Base-by-base conservation (phyloP, 2,113 vertebrate genomes). In the Phaethon lepturus region DNA sequence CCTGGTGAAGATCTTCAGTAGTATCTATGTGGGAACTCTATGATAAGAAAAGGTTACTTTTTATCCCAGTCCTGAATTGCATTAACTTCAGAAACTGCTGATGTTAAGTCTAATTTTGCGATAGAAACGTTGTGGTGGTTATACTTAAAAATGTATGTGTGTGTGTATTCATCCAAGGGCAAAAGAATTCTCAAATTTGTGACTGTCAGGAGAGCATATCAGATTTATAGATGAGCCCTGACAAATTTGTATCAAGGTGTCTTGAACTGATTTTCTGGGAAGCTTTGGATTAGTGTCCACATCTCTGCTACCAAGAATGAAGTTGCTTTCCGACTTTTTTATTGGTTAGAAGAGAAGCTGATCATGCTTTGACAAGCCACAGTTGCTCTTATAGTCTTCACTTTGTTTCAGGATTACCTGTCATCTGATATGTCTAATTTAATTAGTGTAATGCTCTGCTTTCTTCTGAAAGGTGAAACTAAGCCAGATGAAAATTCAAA, bases 401-500 rank as follows among this genome's bases (percentile, higher is more conserved):
- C 73, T 84, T 93, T 60, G 40, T 73, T 93, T 89, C 66, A 42
- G n/a, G 79, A 78, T 79, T 82, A 73, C 25, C 42, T 84, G 45
- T 93, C 59, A 93, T 78, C 59, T 60, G 58, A 93, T 77, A 73
- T 23, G 10, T 85, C 53, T 79, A 60, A 49, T 72, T 76, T 88
- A 77, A 72, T 79, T 84, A 73, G 24, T 89, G 59, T 47, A 78
- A 89, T 84, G 53, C 25, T 93, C 55, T 91, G 33, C 44, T 93
- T 93, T 95, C 50, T 93, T 89, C 82, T 47, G 11, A 73, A 98
- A 99, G 99, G 99, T 68, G 99, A 99, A 47, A 97, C 98, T 95
- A 99, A 99, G 97, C 97, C 98, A 26, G 99, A 99, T n/a, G 99
- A 99, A 80, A 98, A 97, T 62, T 93, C 98, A 92, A 98, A 98